These are phyloP conservation scores for Lampris megalopsis DNA, from an alignment of 2,113 vertebrate species.

Conservation along the genomic window DNA sequence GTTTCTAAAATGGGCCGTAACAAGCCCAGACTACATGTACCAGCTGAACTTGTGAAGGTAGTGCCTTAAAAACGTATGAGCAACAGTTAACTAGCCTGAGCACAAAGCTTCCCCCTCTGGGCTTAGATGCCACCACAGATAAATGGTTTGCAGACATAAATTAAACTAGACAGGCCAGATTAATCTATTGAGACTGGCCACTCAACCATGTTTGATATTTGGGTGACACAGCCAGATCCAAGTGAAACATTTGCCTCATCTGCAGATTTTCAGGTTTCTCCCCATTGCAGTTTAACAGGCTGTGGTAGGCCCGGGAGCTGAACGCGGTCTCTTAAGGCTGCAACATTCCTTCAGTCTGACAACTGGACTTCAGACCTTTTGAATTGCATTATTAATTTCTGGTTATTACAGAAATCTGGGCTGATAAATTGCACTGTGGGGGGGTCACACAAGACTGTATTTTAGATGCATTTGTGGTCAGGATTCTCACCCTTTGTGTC, in stretches of 20 bases:
- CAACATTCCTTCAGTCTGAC: neutral
- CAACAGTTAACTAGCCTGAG: conserved; percentile 34
- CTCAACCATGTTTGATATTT: conserved; percentile 58
- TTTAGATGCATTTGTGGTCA: neutral
- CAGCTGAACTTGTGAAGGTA: conserved; percentile 7
- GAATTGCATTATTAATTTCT: no score
- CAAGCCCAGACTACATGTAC: neutral
- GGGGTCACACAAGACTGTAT: neutral
- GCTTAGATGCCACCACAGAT: conserved; percentile 42
- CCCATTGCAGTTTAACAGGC: neutral
- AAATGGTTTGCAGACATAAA: conserved; percentile 60
- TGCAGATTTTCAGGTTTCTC: neutral
- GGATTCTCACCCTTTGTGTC: conserved; percentile 76
- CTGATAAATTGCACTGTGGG: neutral
- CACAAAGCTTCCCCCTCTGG: conserved; percentile 11
- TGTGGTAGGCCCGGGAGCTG: neutral
- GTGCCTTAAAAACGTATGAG: conserved; percentile 6
- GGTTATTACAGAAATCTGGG: no score
- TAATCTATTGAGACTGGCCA: conserved; percentile 65
- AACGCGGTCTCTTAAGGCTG: neutral
- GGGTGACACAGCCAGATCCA: conserved; percentile 32
- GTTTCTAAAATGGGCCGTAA: conserved; percentile 6
- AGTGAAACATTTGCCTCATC: neutral
- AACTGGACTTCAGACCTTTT: neutral
- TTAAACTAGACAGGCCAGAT: conserved; percentile 64